Base-by-base conservation (phyloP, 2,113 vertebrate species). In the Stictonetta naevosa region DNA sequence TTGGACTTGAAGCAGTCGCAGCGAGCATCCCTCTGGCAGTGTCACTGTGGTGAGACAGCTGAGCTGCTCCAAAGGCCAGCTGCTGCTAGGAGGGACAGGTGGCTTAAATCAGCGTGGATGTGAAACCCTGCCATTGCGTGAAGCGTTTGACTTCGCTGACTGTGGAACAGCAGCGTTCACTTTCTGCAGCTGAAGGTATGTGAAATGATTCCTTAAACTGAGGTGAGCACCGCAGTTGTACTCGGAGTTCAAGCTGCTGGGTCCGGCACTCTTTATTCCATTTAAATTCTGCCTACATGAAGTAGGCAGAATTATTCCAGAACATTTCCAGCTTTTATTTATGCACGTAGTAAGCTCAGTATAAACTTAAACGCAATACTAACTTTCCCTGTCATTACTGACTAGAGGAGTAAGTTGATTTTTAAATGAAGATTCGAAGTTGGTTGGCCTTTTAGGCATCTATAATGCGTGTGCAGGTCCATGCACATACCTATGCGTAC, bases 401-500 rank as follows among this genome's bases (percentile, higher is more conserved):
- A 56, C 38, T 68, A 1, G 31, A n/a, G 31, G 10, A 59, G 6
- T 63, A 90, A 86, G 36, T 36, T 83, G 28, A 9, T 64, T 83
- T 91, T 91, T 60, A 76, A 88, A 31, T n/a, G n/a, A 60, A 48
- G 29, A 21, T 7, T 46, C 20, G 0, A 18, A 60, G 21, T 62
- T 89, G 26, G 1, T n/a, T 78, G 56, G 36, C 33, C 34, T 75
- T 93, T 20, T 23, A 71, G 29, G 21, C 23, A 8, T 55, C 31
- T 58, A 5, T 48, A 91, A 18, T 16, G 10, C 58, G 31, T 78
- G 60, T 14, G 6, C 78, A 28, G 50, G 40, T 83, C 38, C 18
- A 19, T 66, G 14, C 44, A 23, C 6, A 2, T 72, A 38, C 7
- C 42, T 58, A 5, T 0, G 44, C 2, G 2, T 4, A 8, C 3